Evolutionary conservation across 2,113 vertebrate genomes (phyloP), one percentile per base, ranked within the genome.

Genomic region (Marmota flaviventris): DNA sequence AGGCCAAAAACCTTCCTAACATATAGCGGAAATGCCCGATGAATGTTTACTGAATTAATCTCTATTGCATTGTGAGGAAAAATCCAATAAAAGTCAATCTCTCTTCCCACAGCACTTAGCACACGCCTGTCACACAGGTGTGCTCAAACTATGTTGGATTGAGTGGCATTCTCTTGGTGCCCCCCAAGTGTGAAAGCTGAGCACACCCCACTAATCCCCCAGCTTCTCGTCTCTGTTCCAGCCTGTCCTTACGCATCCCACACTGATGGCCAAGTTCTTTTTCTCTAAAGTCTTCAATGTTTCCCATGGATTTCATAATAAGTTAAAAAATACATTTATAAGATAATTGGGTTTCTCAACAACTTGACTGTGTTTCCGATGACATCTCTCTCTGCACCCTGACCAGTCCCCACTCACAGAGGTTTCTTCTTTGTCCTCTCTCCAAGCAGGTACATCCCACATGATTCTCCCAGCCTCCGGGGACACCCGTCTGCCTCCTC

Each of bases 391-490:
- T 65, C 3, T 25, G 39, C 5, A 20, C 18, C 24, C 32, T 10
- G 7, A 45, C 32, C 27, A 56, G 4, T 34, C 29, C 42, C 69
- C n/a, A 45, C 1, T 45, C 0, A 4, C 37, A 2, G 16, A 14
- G 16, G 2, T 22, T 70, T 88, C 42, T 37, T 27, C 25, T 18
- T 5, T 82, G 42, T 73, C 34, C 24, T 97, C 25, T 48, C 37
- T 76, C 42, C 1, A 27, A 51, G 29, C 34, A 2, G 77, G 37
- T 8, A 11, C 20, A 1, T 51, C 5, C 37, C 61, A 56, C 4
- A 5, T 14, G 11, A 3, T 16, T 6, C 42, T 76, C 17, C 42
- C 29, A 70, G 48, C 48, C 11, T 0, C 61, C 3, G 39, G 58
- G 7, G 72, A 4, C 0, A 4, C n/a, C 63, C 9, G 39, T 10